These are phyloP conservation scores for Dendronephthya gigantea DNA, from an alignment of 64 coral and sea anemone species.

Conservation along the genomic window DNA sequence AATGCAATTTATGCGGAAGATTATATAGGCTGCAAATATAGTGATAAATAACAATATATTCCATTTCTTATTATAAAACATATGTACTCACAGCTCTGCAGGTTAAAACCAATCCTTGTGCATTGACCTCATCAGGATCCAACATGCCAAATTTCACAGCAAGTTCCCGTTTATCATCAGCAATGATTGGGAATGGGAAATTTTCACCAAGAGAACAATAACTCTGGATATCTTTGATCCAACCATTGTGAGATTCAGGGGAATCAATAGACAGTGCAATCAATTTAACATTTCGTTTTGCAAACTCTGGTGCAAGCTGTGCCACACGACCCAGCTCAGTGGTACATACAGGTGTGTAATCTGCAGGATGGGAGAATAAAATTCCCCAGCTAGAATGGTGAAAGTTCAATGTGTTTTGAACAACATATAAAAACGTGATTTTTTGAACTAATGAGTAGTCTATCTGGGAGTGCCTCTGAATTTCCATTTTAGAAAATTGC, in stretches of 20 bases:
- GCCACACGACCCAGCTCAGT: slow-evolving; percentile 72
- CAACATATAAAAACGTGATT: too few species aligned
- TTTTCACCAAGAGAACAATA: slow-evolving; percentile 5
- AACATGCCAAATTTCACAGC: slow-evolving; percentile 90
- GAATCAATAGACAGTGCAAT: slow-evolving; percentile 66
- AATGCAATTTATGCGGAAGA: too few species aligned
- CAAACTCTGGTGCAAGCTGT: slow-evolving; percentile 44
- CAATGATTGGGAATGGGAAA: slow-evolving; percentile 81
- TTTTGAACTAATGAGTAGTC: too few species aligned
- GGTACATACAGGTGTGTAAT: slow-evolving; percentile 93
- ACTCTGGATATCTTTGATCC: slow-evolving; percentile 62
- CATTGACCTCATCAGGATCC: slow-evolving; percentile 80
- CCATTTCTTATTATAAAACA: too few species aligned
- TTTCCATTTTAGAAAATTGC: too few species aligned
- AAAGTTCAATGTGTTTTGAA: not conserved
- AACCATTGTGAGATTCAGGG: slow-evolving; percentile 70
- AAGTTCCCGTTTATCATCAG: slow-evolving; percentile 67
- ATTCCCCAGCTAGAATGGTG: slow-evolving; percentile 58
- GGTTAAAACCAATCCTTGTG: slow-evolving; percentile 64
- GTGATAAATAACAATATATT: too few species aligned
- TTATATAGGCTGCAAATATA: too few species aligned
- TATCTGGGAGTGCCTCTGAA: too few species aligned
- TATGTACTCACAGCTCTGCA: slow-evolving; percentile 94
- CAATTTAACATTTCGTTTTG: slow-evolving; percentile 71
- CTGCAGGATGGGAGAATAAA: slow-evolving; percentile 88